These are phyloP conservation scores for Pseudopleuronectes americanus DNA, from an alignment of 2,797 vertebrate genomes.

Conservation along the genomic window DNA sequence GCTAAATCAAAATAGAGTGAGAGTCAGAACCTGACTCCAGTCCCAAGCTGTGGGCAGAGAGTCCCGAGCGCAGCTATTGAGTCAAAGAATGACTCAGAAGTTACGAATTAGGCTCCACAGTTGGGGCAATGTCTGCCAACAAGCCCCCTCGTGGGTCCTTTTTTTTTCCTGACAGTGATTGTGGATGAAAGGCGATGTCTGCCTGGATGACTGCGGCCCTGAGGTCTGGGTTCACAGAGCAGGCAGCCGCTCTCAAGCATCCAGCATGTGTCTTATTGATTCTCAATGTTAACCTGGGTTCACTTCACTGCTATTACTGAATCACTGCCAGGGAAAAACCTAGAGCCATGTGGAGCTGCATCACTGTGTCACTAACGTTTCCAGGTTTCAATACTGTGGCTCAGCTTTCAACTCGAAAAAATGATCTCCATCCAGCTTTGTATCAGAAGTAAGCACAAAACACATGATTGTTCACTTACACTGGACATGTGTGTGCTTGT, in stretches of 20 bases:
- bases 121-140: slow-evolving; percentile 45
- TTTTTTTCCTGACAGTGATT: slow-evolving; percentile 57
- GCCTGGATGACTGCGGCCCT: slow-evolving; percentile 28
- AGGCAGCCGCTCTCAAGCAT: slow-evolving; percentile 41
- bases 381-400: neutral
- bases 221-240: slow-evolving; percentile 36
- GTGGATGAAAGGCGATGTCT: slow-evolving; percentile 54
- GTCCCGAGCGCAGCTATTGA: slow-evolving; percentile 46
- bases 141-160: slow-evolving; percentile 37
- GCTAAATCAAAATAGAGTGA: slow-evolving; percentile 58
- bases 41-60: slow-evolving; percentile 43
- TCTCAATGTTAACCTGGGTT: slow-evolving; percentile 40
- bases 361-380: neutral
- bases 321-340: slow-evolving; percentile 12
- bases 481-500: too few species aligned
- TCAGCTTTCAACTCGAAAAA: too few species aligned
- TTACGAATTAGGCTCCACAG: slow-evolving; percentile 21
- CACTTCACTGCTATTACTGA: slow-evolving; percentile 24
- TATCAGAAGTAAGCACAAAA: too few species aligned
- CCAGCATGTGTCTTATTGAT: slow-evolving; percentile 46
- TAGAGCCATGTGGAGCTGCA: neutral
- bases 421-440: too few species aligned
- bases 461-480: too few species aligned
- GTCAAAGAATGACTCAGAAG: slow-evolving; percentile 57
- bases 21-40: slow-evolving; percentile 27